These are phyloP conservation scores for Pimpla rufipes DNA, from an alignment of 2,888 invertebrate genomes.

Conservation along the genomic window DNA sequence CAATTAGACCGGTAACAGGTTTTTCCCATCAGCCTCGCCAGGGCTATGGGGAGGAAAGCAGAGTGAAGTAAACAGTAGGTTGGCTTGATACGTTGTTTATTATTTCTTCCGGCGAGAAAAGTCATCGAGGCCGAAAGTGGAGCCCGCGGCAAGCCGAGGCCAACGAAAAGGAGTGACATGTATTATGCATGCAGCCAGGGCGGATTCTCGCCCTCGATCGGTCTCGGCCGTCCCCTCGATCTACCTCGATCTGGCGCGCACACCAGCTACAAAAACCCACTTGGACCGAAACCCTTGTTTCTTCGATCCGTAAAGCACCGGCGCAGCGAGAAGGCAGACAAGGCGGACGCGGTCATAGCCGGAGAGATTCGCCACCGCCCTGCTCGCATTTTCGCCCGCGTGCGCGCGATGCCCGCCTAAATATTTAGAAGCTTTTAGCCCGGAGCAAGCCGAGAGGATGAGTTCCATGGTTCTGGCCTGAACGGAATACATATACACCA, in stretches of 20 bases:
- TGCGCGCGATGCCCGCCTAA: constrained; percentile 64
- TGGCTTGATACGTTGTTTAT: constrained; percentile 15
- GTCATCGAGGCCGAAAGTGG: constrained; percentile 53
- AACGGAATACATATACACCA: too few relatives aligned
- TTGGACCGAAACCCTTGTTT: constrained; percentile 43
- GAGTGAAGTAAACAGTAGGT: not conserved
- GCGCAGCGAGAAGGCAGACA: not conserved
- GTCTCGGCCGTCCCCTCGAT: constrained; percentile 27
- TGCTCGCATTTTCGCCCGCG: too few relatives aligned
- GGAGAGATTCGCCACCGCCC: not conserved
- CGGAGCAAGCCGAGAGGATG: constrained; percentile 40
- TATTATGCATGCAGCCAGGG: constrained; percentile 76
- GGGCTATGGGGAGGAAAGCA: not conserved
- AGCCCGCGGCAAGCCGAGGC: not conserved
- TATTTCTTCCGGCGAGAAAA: constrained; percentile 12
- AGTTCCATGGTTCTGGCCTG: constrained; percentile 1
- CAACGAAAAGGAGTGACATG: constrained; percentile 67
- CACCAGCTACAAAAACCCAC: constrained; percentile 4
- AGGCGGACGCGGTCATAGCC: constrained; percentile 12
- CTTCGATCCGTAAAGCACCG: constrained; percentile 19
- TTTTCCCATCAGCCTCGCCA: not conserved
- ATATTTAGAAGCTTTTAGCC: constrained; percentile 78
- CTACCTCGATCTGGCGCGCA: too few relatives aligned
- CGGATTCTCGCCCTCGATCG: constrained; percentile 74
- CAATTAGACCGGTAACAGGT: not conserved